Evolutionary conservation across 2,113 vertebrate species (phyloP), one percentile per base, ranked within the genome.

Genomic region (Hippocampus barbouri): DNA sequence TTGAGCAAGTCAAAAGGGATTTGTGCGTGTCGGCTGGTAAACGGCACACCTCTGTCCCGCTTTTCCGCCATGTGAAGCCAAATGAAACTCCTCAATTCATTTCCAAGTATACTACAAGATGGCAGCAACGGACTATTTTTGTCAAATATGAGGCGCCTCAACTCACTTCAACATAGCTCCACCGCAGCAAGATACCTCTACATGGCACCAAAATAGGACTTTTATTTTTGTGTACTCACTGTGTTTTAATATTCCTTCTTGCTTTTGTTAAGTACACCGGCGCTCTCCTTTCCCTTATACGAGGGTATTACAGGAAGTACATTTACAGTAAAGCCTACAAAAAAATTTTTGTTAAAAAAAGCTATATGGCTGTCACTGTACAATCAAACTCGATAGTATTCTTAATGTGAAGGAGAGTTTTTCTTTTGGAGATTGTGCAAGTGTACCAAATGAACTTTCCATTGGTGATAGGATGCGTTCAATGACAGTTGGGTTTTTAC

Each of bases 1-100:
- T 69, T 75, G 53, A 80, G 82, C 83, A 83, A 85, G 70, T 86
- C 85, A 71, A 34, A 73, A 27, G 86, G 75, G 87, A 86, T 73
- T 73, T 49, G 27, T 18, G 15, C 1, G 14, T 34, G 27, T 61
- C 27, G 16, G 15, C 27, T 61, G 15, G 15, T 18, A 34, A 9
- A 34, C 27, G 30, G 18, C 16, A 18, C 27, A 61, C 1, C 23
- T 5, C 27, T 34, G 27, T 7, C 27, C 59, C 15, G 8, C 6
- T 61, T 61, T 61, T 34, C 59, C 16, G 47, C 16, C 47, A 38
- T 38, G 34, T 38, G 34, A 38, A 38, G 34, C 34, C 34, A 21
- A 53, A 21, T 53, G 18, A 53, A 53, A 20, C 18, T 53, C 49
- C 49, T 21, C 49, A 53, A 2, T 20, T 53, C 20, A 53, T 11